Percentiles rank a stretch among this genome's conserved stretches.
Evolutionary conservation across 2,113 vertebrate species (phyloP).

Genomic region (Psittacula cyanocephala): DNA sequence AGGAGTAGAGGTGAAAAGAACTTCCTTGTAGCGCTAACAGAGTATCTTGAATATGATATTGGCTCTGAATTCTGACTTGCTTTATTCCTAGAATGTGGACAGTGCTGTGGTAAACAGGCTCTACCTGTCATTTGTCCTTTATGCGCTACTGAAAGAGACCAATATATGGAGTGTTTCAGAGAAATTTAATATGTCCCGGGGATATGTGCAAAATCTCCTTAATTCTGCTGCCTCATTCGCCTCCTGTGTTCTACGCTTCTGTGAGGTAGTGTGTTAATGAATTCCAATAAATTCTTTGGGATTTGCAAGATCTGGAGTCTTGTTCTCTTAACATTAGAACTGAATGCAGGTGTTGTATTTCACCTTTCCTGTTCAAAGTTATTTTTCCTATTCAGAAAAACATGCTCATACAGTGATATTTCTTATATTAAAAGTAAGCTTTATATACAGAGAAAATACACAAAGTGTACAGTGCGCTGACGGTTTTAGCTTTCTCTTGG

Average conservation of each 20-base stretch:
- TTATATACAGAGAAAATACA: background rate
- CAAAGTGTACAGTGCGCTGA: background rate
- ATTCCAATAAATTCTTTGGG: background rate
- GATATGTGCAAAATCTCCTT: slow-evolving; percentile 88
- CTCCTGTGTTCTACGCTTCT: slow-evolving; percentile 91
- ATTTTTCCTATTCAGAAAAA: background rate
- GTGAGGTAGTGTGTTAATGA: slow-evolving; percentile 79
- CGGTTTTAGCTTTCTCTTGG: background rate
- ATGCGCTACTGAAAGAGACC: slow-evolving; percentile 85
- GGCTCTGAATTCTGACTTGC: background rate
- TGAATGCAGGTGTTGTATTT: background rate
- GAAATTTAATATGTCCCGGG: slow-evolving; percentile 86
- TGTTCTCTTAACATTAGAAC: background rate
- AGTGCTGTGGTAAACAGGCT: slow-evolving; percentile 77
- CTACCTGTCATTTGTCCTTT: slow-evolving; percentile 89
- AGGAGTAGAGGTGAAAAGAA: background rate
- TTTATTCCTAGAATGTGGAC: slow-evolving; percentile 79
- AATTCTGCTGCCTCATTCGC: slow-evolving; percentile 87
- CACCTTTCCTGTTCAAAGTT: background rate
- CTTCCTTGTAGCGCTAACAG: background rate
- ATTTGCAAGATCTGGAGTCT: background rate
- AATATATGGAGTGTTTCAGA: slow-evolving; percentile 87
- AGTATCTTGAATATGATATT: background rate
- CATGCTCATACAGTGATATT: background rate
- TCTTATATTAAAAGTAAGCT: background rate